Evolutionary conservation across 2,888 invertebrate genomes (phyloP).

Genomic region (Calameuta filiformis): DNA sequence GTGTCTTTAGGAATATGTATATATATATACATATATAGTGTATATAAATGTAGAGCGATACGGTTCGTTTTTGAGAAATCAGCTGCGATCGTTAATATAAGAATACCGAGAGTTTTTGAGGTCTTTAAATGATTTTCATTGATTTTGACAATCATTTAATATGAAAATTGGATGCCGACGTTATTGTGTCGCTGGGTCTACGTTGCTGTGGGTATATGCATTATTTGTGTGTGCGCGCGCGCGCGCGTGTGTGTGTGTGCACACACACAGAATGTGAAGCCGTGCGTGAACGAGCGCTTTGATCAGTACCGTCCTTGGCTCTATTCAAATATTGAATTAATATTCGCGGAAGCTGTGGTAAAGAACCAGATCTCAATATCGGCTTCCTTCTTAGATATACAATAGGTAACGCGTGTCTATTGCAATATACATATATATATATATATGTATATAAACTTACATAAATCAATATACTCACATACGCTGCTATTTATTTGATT

Average conservation of each 20-base stretch:
- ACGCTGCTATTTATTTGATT: neutral
- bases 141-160: neutral
- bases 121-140: neutral
- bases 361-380: slow-evolving; percentile 20
- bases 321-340: slow-evolving; percentile 15
- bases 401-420: neutral
- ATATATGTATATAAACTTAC: neutral
- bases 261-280: neutral
- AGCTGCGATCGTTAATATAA: neutral
- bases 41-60: neutral
- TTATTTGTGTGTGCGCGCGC: too few species aligned
- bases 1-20: neutral
- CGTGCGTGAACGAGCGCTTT: slow-evolving; percentile 2
- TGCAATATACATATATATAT: neutral
- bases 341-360: slow-evolving; percentile 19
- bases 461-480: neutral
- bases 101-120: neutral
- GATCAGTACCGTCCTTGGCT: slow-evolving; percentile 11
- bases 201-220: too few species aligned
- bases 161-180: neutral
- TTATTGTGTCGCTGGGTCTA: neutral
- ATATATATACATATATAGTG: neutral
- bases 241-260: too few species aligned
- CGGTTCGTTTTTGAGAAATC: neutral
- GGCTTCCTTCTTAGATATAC: neutral